A percentile compares a stretch with the other conserved stretches of the same genome.
These are phyloP conservation scores for Rhagonycha lutea DNA, from an alignment of 2,888 invertebrate species.

Conservation along the genomic window DNA sequence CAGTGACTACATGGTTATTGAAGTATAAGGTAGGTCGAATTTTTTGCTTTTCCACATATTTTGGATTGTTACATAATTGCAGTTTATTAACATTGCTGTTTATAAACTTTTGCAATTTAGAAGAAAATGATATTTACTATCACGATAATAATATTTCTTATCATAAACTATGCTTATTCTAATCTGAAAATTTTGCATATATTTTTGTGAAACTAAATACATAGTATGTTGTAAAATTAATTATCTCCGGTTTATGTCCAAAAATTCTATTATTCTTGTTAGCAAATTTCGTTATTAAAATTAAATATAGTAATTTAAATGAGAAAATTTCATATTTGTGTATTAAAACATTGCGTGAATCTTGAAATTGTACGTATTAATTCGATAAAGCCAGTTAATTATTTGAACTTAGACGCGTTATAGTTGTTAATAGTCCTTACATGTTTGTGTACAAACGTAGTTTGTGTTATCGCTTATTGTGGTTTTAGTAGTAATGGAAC, in stretches of 20 bases:
- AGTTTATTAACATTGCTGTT: too few relatives aligned
- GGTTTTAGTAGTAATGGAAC: slow-evolving; percentile 3
- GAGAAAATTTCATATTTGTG: neutral
- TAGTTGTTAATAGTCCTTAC: slow-evolving; percentile 4
- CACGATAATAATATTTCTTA: too few relatives aligned
- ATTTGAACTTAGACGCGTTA: neutral
- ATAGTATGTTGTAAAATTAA: too few relatives aligned
- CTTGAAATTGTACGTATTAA: neutral
- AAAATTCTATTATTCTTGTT: neutral
- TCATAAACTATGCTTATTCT: too few relatives aligned
- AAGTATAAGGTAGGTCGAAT: too few relatives aligned
- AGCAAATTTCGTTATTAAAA: neutral
- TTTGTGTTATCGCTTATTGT: neutral
- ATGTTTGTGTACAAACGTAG: slow-evolving; percentile 3
- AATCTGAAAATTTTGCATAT: too few relatives aligned
- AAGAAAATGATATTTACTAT: too few relatives aligned
- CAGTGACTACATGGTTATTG: too few relatives aligned
- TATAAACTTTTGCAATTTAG: too few relatives aligned
- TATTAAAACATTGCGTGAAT: neutral
- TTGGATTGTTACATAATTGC: too few relatives aligned
- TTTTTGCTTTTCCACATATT: too few relatives aligned
- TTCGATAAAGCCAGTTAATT: slow-evolving; percentile 1
- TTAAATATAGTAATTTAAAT: neutral
- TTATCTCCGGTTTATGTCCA: neutral
- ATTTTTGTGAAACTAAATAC: too few relatives aligned